A percentile compares a stretch with the other conserved stretches of the same genome.
These are phyloP conservation scores for Rhegmatorhina hoffmannsi DNA, from an alignment of 2,113 vertebrate genomes.

Conservation along the genomic window DNA sequence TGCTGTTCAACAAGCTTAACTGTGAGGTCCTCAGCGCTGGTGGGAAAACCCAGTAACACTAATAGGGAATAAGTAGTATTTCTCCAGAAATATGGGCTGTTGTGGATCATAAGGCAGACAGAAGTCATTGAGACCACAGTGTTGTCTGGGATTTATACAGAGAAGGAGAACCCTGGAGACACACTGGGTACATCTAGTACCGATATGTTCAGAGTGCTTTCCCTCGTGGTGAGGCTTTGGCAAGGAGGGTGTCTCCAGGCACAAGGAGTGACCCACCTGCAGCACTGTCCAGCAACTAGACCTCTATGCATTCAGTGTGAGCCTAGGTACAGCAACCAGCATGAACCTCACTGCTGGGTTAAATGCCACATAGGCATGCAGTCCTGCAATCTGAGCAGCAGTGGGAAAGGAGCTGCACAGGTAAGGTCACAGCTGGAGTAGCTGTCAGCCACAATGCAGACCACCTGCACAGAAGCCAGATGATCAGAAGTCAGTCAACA, in stretches of 20 bases:
- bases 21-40: not conserved
- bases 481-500: not conserved
- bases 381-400: not conserved
- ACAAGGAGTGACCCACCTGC: not conserved
- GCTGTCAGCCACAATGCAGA: not conserved
- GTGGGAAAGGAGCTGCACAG: not conserved
- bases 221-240: not conserved
- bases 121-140: not conserved
- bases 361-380: fast-evolving
- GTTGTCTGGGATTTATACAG: not conserved
- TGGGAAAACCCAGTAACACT: not conserved
- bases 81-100: not conserved
- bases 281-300: not conserved
- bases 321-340: not conserved
- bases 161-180: not conserved
- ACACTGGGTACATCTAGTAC: too few species aligned
- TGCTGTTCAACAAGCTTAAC: not conserved
- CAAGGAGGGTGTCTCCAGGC: not conserved
- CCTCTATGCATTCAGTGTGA: not conserved
- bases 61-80: not conserved
- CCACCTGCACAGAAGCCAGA: not conserved
- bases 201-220: too few species aligned
- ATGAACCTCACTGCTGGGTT: fast-evolving
- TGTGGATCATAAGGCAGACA: not conserved
- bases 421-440: not conserved